Evolutionary conservation across 2,113 vertebrate species (phyloP), one percentile per base, ranked within the genome.

Genomic region (Gopherus evgoodei): DNA sequence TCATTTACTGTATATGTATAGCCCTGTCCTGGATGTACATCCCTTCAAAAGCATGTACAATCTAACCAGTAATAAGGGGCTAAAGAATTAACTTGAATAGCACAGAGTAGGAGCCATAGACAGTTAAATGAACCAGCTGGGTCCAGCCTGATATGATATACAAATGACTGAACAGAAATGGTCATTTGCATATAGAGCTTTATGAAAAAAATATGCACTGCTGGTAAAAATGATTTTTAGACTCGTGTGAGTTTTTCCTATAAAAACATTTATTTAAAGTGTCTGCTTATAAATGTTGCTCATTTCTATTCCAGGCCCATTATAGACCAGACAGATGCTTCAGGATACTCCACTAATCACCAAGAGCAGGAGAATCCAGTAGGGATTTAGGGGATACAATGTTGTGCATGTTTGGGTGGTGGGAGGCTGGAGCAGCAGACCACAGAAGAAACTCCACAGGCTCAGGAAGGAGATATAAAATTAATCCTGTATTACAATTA

Each of bases 161-260:
- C 87, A 96, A 95, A 89, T 86, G 92, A 94, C 95, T 93, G 87
- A 96, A 88, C 90, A 93, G 93, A 92, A 94, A 79, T 54, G 95
- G 83, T 89, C 35, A 88, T 95, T 95, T 96, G 95, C 90, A 53
- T 96, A 38, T 72, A 0, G 3, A 88, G 38, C 19, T 95, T 81
- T 87, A 87, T 96, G 94, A 75, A 72, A 90, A 96, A 89, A 95
- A 75, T 86, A 87, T 92, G 87, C 65, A 76, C 90, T 79, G 81
- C 29, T 95, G 50, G 19, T 81, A 88, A 88, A 96, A 96, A 92
- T 49, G 9, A 88, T 92, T 93, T 92, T 24, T 25, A 97, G 56
- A 92, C 21, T 83, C 0, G 88, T 87, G 75, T 95, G 29, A 65
- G 17, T 91, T 97, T 75, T 27, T 93, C 35, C 72, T 57, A 47